Evolutionary conservation across 1,140 invertebrate genomes (phyloP).

Genomic region (Stenopsyche tienmushanensis): DNA sequence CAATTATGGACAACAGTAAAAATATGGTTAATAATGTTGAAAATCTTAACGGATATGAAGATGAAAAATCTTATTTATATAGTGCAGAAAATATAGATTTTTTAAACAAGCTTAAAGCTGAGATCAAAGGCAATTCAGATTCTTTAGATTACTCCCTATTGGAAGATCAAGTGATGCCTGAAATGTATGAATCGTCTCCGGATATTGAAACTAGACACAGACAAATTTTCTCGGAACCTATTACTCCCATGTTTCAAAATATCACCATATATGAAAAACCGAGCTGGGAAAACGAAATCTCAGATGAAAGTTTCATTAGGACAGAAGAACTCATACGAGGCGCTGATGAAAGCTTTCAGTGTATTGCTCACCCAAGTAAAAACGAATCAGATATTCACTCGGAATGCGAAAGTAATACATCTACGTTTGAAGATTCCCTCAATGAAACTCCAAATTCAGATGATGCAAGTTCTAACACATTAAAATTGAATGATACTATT

Average conservation of each 20-base stretch:
- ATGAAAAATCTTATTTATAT: no score
- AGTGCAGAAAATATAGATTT: no score
- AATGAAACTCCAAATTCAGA: not conserved
- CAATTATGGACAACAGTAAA: no score
- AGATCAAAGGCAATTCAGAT: not conserved
- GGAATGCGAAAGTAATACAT: not conserved
- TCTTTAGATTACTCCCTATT: constrained; percentile 21
- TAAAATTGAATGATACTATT: constrained; percentile 50
- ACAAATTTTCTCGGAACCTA: constrained; percentile 1
- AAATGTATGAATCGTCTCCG: not conserved
- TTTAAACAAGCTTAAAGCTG: not conserved
- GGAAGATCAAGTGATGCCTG: constrained; percentile 29
- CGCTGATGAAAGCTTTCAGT: constrained; percentile 2
- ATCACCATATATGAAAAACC: constrained; percentile 25
- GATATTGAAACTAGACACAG: constrained; percentile 15
- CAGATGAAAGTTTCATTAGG: constrained; percentile 37
- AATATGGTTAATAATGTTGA: no score
- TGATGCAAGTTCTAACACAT: constrained; percentile 15
- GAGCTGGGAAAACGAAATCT: constrained; percentile 25
- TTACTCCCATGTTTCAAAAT: constrained; percentile 14
- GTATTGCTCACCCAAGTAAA: constrained; percentile 5
- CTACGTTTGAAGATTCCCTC: not conserved
- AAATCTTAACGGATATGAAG: no score
- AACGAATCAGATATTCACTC: not conserved
- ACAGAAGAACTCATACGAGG: constrained; percentile 32